Base-by-base conservation (phyloP, 2,888 invertebrate species). In the Anodontia alba region DNA sequence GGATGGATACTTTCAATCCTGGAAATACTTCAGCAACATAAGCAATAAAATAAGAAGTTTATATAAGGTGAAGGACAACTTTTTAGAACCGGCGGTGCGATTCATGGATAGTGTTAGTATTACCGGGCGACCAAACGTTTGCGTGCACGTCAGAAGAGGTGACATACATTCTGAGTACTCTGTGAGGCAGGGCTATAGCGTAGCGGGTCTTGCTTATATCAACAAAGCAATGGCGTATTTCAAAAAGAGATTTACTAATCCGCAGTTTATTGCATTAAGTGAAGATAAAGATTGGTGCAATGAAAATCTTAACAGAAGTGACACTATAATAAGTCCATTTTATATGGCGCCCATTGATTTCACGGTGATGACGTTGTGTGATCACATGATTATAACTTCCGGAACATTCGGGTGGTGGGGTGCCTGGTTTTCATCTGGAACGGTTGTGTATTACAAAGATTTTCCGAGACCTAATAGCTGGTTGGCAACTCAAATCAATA, bases 331-430 rank as follows among this genome's bases (percentile, higher is more conserved):
- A 26, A 81, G 76, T 36, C 71, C 73, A 31, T 81, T 79, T 29
- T 78, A 79, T 10, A 75, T 66, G 62, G 71, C 80, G 0, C 85
- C 76, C 20, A 80, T 78, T 7, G 90, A 90, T 57, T 62, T 90
- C 51, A 87, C 86, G 5, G 54, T 88, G 1, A 71, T 90, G 51
- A 74, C 88, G 5, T 49, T 75, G 8, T 86, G 88, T 75, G 87
- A 88, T 38, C 95, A 96, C 89, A 94, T 95, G 43, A 95, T 96
- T 38, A 80, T 93, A 0, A 91, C 92, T 8, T 76, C 89, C 42
- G 92, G 92, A 3, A 88, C 91, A 10, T 93, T 88, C 78, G 92
- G 93, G 0, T 92, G 91, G 89, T 93, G 92, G 93, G 88, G 89
- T 17, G 92, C 88, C 1, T 92, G 90, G 80, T 72, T 93, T 26